These are phyloP conservation scores for Pipa parva DNA, from an alignment of 2,113 vertebrate genomes.

Conservation along the genomic window DNA sequence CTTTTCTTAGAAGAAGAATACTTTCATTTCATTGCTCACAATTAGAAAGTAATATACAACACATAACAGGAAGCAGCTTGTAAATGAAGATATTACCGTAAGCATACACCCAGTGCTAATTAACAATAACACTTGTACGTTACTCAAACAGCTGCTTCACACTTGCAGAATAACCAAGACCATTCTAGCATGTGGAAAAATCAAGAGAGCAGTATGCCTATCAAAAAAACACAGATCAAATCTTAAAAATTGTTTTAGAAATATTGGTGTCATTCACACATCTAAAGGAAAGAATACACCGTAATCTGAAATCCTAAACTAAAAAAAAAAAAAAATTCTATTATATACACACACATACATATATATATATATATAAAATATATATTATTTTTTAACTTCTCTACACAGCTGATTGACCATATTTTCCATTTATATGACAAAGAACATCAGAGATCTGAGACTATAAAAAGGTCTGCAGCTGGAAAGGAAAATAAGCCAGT, in stretches of 20 bases:
- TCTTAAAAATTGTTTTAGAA: neutral
- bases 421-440: conserved; percentile 13
- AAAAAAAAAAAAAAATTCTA: neutral
- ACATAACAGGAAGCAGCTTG: neutral
- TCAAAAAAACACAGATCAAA: neutral
- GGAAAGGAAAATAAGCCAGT: neutral
- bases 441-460: neutral
- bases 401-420: conserved; percentile 3
- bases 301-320: neutral
- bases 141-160: neutral
- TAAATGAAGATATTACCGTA: neutral
- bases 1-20: neutral
- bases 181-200: neutral
- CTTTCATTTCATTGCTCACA: neutral
- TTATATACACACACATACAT: too few relatives aligned
- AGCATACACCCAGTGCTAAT: neutral
- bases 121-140: neutral
- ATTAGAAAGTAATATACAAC: neutral
- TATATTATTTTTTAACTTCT: too few relatives aligned
- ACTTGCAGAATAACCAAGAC: neutral
- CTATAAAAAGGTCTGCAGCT: neutral
- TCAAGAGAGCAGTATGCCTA: neutral
- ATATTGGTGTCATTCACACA: too few relatives aligned
- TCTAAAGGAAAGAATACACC: too few relatives aligned
- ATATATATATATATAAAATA: too few relatives aligned